Evolutionary conservation across 2,797 vertebrate genomes (phyloP), one percentile per base, ranked within the genome.

Genomic region (Iguana delicatissima): DNA sequence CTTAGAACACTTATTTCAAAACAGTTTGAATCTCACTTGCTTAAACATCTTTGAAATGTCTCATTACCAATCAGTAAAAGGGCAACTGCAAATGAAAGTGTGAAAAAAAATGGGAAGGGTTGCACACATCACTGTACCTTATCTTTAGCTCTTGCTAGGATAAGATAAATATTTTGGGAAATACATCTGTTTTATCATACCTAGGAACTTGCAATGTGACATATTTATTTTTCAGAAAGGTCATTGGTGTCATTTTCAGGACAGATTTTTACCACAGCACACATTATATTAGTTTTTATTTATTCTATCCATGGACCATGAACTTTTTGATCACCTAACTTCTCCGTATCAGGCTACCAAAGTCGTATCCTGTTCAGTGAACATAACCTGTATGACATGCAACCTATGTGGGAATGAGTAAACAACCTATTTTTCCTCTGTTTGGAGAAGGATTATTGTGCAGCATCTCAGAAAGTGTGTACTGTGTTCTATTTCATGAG

Each of bases 21-120:
- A 92, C 91, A 32, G 42, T 83, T 84, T 35, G 29, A 42, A 3
- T 50, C 86, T 85, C 84, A 90, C 24, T 89, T 84, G 10, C 29
- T 84, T 92, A 88, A 91, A 92, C 12, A 55, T 86, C 94, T 91
- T 80, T 84, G 88, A 92, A 95, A 94, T 69, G n/a, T 13, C 18
- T 94, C 82, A 91, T 94, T 95, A 91, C 77, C 22, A 93, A 93
- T 87, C 85, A 80, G 29, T 2, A 52, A 95, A 95, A 96, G 93
- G 94, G 94, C 89, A 95, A 69, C 72, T 92, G 88, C 69, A 94
- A 94, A 96, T 90, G 22, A 92, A 91, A 91, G 8, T 81, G 82
- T 81, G 82, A 62, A 85, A 85, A 95, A 94, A 95, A 94, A 85
- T 81, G 91, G 88, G n/a, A 62, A 83, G 9, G 59, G n/a, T 88